Evolutionary conservation across 2,797 vertebrate genomes (phyloP).

Genomic region (Rhynchonycteris naso): DNA sequence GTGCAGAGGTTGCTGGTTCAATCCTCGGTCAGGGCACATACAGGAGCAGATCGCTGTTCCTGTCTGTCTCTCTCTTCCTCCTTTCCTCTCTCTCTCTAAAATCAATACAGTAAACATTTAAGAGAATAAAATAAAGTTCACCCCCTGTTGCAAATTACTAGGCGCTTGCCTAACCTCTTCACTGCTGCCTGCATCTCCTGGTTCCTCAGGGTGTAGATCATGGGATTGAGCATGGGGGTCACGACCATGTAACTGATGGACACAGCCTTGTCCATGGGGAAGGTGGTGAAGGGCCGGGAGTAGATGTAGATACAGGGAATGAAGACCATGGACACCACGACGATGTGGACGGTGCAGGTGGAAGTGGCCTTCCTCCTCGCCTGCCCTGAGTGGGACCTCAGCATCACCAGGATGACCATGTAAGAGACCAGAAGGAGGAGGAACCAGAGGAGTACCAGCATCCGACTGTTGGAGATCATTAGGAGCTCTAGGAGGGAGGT

Average conservation of each 20-base stretch:
- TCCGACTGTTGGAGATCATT: constrained; percentile 75
- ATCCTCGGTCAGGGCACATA: too few relatives aligned
- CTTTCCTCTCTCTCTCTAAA: too few relatives aligned
- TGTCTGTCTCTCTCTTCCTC: too few relatives aligned
- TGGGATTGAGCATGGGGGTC: constrained; percentile 72
- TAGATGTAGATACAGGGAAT: constrained; percentile 73
- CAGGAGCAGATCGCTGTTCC: too few relatives aligned
- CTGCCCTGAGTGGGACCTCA: constrained; percentile 56
- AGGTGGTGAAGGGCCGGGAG: constrained; percentile 45
- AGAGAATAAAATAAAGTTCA: background rate
- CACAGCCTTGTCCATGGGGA: constrained; percentile 69
- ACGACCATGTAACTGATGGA: constrained; percentile 67
- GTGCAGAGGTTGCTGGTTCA: too few relatives aligned
- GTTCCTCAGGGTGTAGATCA: constrained; percentile 75
- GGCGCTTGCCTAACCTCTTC: constrained; percentile 47
- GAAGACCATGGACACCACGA: constrained; percentile 70
- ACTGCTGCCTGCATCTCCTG: constrained; percentile 67
- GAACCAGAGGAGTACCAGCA: constrained; percentile 72
- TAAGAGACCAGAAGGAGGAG: constrained; percentile 67
- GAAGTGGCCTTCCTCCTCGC: constrained; percentile 55
- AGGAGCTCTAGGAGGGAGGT: constrained; percentile 65
- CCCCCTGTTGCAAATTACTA: background rate
- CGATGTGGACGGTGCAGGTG: constrained; percentile 72
- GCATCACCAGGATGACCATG: constrained; percentile 57
- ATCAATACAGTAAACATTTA: too few relatives aligned